Conservation (phyloP, 2,797 vertebrate species). For the Australoheros facetus region DNA sequence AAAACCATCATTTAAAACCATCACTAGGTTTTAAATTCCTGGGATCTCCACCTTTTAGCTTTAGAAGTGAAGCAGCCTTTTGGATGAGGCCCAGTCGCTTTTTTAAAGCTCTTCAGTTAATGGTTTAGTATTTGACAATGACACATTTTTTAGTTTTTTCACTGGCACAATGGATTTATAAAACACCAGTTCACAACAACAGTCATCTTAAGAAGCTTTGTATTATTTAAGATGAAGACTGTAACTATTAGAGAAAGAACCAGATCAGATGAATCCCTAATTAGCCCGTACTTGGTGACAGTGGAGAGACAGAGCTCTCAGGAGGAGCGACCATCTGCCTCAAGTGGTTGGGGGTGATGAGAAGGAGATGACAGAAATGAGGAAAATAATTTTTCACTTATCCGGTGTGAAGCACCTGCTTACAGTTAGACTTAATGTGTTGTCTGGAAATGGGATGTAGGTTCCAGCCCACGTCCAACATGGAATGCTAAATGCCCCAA, state of each 20-base stretch:
- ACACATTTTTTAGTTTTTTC: no score
- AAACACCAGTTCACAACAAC: neutral
- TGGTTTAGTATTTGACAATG: no score
- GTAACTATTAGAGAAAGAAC: neutral
- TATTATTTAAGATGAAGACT: neutral
- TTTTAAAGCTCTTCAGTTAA: no score
- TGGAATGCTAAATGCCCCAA: neutral
- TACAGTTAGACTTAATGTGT: neutral
- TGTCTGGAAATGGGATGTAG: neutral
- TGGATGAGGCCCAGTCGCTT: no score
- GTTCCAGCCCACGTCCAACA: neutral
- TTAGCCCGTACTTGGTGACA: neutral
- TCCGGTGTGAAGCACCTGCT: neutral
- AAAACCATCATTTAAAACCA: no score
- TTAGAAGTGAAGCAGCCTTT: no score
- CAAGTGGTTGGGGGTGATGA: neutral
- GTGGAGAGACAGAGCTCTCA: neutral
- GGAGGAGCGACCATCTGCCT: neutral
- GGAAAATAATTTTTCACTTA: neutral
- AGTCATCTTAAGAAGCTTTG: neutral
- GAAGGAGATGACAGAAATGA: neutral
- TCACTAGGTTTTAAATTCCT: no score
- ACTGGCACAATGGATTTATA: neutral
- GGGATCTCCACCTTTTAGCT: no score
- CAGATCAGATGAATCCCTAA: neutral